Percentiles rank a stretch among this genome's conserved stretches.
Evolutionary conservation across 2,888 invertebrate genomes (phyloP).

Genomic region (Cyclophora punctaria): DNA sequence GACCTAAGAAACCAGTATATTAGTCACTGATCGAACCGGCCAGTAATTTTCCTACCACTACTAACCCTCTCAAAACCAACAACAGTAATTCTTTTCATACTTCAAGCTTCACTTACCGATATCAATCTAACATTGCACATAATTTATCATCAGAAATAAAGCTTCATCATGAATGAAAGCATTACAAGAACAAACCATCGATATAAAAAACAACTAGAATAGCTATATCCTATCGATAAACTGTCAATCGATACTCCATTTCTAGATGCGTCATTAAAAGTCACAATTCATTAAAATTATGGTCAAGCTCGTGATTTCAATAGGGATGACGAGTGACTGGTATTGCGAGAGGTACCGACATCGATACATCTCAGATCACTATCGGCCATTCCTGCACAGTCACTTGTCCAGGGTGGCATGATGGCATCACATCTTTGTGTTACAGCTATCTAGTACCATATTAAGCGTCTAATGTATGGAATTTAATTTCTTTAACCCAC

Average conservation of each 20-base stretch:
- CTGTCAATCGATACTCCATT: slow-evolving; percentile 34
- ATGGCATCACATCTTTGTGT: slow-evolving; percentile 71
- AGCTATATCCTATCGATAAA: slow-evolving; percentile 18
- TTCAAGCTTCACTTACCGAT: too few species aligned
- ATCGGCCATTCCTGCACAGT: slow-evolving; percentile 70
- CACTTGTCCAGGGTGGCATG: slow-evolving; percentile 72
- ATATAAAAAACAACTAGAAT: slow-evolving; percentile 12
- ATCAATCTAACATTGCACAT: too few species aligned
- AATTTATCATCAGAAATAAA: too few species aligned
- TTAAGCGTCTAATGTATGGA: slow-evolving; percentile 69
- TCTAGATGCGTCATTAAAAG: slow-evolving; percentile 65
- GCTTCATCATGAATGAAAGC: background rate
- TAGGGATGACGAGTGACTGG: slow-evolving; percentile 68
- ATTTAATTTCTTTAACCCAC: slow-evolving; percentile 64
- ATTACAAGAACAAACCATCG: background rate
- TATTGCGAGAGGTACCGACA: slow-evolving; percentile 66
- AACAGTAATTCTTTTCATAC: too few species aligned
- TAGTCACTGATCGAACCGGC: too few species aligned
- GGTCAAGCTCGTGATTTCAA: slow-evolving; percentile 65
- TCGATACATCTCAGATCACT: slow-evolving; percentile 60
- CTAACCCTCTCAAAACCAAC: too few species aligned
- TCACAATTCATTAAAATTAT: slow-evolving; percentile 73
- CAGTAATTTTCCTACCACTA: too few species aligned
- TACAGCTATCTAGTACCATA: slow-evolving; percentile 63
- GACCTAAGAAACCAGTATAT: too few species aligned